These are phyloP conservation scores for Dromiciops gliroides DNA, from an alignment of 2,113 vertebrate species.

Conservation along the genomic window DNA sequence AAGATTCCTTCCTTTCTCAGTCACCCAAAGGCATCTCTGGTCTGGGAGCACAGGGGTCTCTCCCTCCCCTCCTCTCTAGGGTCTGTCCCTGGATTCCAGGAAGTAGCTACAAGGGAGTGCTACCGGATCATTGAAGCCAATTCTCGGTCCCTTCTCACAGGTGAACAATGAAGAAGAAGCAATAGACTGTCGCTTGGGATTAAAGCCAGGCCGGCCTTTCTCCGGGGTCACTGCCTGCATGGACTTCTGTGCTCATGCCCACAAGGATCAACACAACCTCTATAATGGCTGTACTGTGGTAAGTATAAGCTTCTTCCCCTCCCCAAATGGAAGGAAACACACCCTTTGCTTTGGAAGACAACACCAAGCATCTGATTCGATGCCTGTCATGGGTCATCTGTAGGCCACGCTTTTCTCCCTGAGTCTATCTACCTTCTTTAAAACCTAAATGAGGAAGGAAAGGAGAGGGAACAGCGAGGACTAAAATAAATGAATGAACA, in stretches of 20 bases:
- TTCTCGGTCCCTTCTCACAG: constrained; percentile 78
- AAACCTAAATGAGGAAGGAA: too few relatives aligned
- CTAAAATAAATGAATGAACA: too few relatives aligned
- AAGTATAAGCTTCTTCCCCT: constrained; percentile 62
- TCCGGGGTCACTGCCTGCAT: constrained; percentile 98
- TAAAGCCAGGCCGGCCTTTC: constrained; percentile 96
- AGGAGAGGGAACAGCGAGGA: too few relatives aligned
- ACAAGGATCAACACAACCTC: constrained; percentile 99
- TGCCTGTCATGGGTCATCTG: too few relatives aligned
- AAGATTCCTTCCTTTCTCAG: background rate
- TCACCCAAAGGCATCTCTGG: background rate
- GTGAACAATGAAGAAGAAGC: constrained; percentile 90
- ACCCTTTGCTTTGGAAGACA: background rate
- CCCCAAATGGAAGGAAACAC: background rate
- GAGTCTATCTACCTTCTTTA: too few relatives aligned
- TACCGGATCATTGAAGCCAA: background rate
- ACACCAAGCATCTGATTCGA: background rate
- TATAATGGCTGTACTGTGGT: constrained; percentile 99
- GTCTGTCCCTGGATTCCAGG: background rate
- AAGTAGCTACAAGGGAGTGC: background rate
- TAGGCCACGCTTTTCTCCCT: too few relatives aligned
- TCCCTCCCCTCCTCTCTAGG: background rate
- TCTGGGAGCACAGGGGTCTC: background rate
- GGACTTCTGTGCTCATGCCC: constrained; percentile 99
- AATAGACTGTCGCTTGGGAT: constrained; percentile 94